Evolutionary conservation across 1,140 invertebrate species (phyloP).

Genomic region (Nautilus pompilius): DNA sequence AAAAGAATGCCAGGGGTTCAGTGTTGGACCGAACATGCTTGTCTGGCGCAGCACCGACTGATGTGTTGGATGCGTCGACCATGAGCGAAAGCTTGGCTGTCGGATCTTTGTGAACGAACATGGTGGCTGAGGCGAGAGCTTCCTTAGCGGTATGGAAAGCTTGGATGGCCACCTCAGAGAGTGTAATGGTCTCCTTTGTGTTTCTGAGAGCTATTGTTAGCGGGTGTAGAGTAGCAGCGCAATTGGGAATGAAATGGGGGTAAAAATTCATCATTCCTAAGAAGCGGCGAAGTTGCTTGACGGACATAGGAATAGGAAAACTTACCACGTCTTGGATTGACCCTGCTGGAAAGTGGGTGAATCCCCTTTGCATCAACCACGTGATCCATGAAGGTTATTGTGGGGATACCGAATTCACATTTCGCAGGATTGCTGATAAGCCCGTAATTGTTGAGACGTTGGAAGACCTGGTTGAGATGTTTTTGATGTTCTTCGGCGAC

Average conservation of each 20-base stretch:
- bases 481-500: conserved; percentile 4
- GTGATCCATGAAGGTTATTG: background rate
- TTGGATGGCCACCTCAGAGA: background rate
- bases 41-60: background rate
- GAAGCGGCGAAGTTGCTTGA: background rate
- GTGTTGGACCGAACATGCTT: background rate
- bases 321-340: background rate
- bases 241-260: conserved; percentile 5
- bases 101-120: background rate
- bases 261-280: conserved; percentile 12
- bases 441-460: background rate
- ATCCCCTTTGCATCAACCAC: background rate
- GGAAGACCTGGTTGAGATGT: background rate
- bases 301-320: background rate
- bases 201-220: background rate
- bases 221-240: conserved; percentile 5
- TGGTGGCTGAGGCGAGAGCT: background rate
- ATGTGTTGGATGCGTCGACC: background rate
- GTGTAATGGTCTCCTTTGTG: background rate
- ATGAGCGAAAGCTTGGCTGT: background rate
- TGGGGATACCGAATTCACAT: background rate
- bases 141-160: background rate
- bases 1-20: background rate
- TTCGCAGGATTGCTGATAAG: background rate
- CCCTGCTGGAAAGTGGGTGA: background rate